Conservation (phyloP, 2,888 invertebrate genomes). For the Norana najaformis region DNA sequence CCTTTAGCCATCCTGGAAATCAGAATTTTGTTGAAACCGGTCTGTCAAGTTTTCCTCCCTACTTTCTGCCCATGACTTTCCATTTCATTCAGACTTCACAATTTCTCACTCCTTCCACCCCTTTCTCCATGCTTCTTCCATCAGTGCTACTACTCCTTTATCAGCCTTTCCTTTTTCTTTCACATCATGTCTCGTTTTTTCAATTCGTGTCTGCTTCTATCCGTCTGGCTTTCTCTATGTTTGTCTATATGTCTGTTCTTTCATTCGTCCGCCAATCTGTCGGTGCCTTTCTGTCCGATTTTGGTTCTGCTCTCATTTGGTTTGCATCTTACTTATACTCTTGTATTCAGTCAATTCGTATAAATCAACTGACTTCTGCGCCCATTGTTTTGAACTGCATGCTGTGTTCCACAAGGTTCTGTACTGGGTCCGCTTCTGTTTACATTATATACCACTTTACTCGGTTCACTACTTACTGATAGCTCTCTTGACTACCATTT, state of each 20-base stretch:
- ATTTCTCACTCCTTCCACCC: not conserved
- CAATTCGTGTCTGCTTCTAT: not conserved
- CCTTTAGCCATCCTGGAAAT: not conserved
- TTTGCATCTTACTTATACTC: too few species aligned
- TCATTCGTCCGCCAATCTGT: not conserved
- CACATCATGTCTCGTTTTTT: not conserved
- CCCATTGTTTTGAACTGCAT: too few species aligned
- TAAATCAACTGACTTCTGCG: too few species aligned
- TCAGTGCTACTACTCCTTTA: too few species aligned
- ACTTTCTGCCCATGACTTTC: too few species aligned
- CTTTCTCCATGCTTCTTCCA: not conserved
- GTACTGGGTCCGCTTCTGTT: too few species aligned
- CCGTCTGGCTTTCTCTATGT: not conserved
- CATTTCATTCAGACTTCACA: not conserved
- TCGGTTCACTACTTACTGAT: too few species aligned
- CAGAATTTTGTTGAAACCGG: not conserved
- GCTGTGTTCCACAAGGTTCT: too few species aligned
- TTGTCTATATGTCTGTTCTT: not conserved
- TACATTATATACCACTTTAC: too few species aligned
- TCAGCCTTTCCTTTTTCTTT: not conserved
- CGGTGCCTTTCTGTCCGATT: not conserved
- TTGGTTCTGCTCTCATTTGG: too few species aligned
- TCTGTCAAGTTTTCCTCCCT: not conserved
- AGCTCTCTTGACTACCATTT: too few species aligned
- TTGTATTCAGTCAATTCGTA: too few species aligned